phyloP scores from a whole-genome alignment of 2,888 invertebrate species.

The Drosophila fulvimacula region DNA sequence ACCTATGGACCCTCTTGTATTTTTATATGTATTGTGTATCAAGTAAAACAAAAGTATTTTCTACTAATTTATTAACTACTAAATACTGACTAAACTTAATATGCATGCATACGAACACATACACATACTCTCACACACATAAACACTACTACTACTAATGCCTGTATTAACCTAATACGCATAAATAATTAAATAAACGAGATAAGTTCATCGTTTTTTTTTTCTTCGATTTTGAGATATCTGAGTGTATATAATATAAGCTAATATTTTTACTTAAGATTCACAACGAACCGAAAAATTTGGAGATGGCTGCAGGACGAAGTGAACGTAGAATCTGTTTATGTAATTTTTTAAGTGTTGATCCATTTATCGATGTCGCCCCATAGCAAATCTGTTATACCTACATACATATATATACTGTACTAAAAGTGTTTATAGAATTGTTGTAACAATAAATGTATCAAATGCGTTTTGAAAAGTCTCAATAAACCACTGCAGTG shows the following conservation, averaged over 20 bases:
- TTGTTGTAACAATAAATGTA: slow-evolving; percentile 44
- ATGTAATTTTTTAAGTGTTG: slow-evolving; percentile 45
- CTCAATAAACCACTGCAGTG: slow-evolving; percentile 47
- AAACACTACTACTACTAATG: background rate
- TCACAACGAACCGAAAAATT: slow-evolving; percentile 24
- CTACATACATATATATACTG: background rate
- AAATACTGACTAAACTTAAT: slow-evolving; percentile 13
- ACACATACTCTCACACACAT: background rate
- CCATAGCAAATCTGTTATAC: slow-evolving; percentile 22
- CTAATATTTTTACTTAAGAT: slow-evolving; percentile 63
- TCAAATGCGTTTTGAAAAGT: slow-evolving; percentile 39
- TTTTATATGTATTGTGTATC: slow-evolving; percentile 64
- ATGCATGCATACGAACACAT: slow-evolving; percentile 4
- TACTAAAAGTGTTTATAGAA: slow-evolving; percentile 33
- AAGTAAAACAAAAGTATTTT: slow-evolving; percentile 54
- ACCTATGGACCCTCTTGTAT: slow-evolving; percentile 77
- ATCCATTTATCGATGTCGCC: slow-evolving; percentile 30
- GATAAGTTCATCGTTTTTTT: slow-evolving; percentile 24
- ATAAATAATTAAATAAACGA: slow-evolving; percentile 8
- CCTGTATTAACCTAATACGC: background rate
- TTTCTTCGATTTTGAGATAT: slow-evolving; percentile 51
- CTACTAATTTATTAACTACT: slow-evolving; percentile 64
- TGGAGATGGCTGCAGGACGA: slow-evolving; percentile 6
- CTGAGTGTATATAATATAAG: slow-evolving; percentile 59
- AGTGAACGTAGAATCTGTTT: slow-evolving; percentile 9